Evolutionary conservation across 1,140 invertebrate species (phyloP).

Genomic region (Plutomurus gul): DNA sequence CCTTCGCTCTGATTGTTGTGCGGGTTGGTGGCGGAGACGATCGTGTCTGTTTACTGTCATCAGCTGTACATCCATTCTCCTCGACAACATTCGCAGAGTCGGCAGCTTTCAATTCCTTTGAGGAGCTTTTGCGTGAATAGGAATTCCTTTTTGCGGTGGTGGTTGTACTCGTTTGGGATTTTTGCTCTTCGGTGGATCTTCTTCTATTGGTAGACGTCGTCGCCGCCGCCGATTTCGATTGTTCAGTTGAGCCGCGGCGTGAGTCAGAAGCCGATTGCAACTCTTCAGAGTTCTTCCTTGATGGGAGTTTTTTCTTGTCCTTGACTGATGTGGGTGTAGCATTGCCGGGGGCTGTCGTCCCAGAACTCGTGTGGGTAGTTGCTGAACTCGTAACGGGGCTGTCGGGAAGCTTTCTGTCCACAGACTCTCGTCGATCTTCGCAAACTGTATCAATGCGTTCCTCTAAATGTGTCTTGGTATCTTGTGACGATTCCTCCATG

Average conservation of each 20-base stretch:
- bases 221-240: neutral
- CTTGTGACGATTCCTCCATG: neutral
- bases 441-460: too few species aligned
- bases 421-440: too few species aligned
- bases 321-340: neutral
- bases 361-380: too few species aligned
- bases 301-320: neutral
- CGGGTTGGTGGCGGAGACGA: neutral
- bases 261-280: neutral
- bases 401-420: too few species aligned
- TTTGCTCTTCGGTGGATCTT: neutral
- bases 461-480: neutral
- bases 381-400: too few species aligned
- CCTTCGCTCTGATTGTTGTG: neutral
- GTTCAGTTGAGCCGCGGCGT: neutral
- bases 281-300: neutral
- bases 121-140: slow-evolving; percentile 5
- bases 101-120: slow-evolving; percentile 45
- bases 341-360: too few species aligned
- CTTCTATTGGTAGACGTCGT: too few species aligned
- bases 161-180: neutral
- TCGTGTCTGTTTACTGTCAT: neutral
- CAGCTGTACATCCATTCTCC: neutral
- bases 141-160: neutral
- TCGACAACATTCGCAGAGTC: neutral